Percentiles rank a stretch among this genome's conserved stretches.
These are phyloP conservation scores for Balanococcus diminutus DNA, from an alignment of 2,888 invertebrate species.

Conservation along the genomic window DNA sequence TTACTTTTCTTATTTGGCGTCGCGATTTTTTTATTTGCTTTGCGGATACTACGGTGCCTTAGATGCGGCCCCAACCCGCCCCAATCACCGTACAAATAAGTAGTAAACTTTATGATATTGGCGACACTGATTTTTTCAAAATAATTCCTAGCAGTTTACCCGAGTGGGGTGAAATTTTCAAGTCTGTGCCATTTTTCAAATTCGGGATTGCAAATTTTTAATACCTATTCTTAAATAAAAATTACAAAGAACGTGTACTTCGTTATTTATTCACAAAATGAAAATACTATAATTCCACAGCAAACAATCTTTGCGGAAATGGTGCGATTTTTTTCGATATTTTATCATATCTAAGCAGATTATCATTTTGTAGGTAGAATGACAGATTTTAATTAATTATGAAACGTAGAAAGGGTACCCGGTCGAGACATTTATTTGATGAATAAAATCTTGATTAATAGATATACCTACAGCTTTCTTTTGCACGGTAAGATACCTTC, in stretches of 20 bases:
- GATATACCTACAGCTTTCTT: no score
- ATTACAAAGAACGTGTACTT: background rate
- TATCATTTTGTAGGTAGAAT: background rate
- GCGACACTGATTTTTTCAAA: background rate
- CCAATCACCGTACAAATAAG: background rate
- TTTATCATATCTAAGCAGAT: constrained; percentile 4
- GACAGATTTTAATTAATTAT: background rate
- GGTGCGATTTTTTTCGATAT: background rate
- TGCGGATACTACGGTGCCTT: background rate
- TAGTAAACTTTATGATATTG: background rate
- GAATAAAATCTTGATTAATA: background rate
- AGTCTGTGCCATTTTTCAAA: background rate
- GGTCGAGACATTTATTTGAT: background rate
- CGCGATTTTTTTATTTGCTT: constrained; percentile 21
- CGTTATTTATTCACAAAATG: background rate
- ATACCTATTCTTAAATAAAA: background rate
- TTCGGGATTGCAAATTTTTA: background rate
- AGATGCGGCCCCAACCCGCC: background rate
- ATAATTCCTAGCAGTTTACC: background rate
- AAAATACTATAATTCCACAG: background rate
- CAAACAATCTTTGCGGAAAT: background rate
- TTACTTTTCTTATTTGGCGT: constrained; percentile 8
- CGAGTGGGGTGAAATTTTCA: background rate
- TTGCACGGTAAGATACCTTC: background rate
- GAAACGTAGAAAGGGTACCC: background rate